These are phyloP conservation scores for Syngnathus acus DNA, from an alignment of 2,797 vertebrate species.

Conservation along the genomic window DNA sequence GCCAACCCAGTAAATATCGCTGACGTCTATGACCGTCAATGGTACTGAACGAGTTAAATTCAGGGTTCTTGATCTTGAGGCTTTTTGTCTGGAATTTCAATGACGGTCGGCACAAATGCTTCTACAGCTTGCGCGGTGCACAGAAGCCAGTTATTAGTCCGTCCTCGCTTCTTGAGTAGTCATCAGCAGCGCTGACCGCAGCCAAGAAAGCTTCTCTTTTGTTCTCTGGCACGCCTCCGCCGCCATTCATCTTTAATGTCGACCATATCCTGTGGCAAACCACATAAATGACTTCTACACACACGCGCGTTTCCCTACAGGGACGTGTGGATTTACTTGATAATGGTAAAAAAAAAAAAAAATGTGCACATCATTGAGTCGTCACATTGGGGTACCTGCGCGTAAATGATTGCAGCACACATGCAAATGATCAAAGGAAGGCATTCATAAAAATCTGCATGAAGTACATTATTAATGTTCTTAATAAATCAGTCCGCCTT, in stretches of 20 bases:
- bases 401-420: constrained; percentile 49
- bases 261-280: constrained; percentile 16
- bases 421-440: constrained; percentile 50
- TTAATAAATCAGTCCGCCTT: constrained; percentile 55
- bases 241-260: constrained; percentile 12
- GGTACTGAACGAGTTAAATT: no score
- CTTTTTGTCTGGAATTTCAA: constrained; percentile 4
- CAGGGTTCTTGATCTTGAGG: background rate
- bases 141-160: constrained; percentile 45
- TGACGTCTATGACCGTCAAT: no score
- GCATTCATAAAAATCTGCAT: constrained; percentile 57
- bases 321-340: constrained; percentile 20
- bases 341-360: constrained; percentile 13
- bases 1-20: no score
- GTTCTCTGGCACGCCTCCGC: constrained; percentile 10
- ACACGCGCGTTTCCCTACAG: constrained; percentile 15
- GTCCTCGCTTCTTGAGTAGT: constrained; percentile 5
- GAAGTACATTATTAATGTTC: constrained; percentile 33
- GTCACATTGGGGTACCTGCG: constrained; percentile 26
- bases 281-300: constrained; percentile 21
- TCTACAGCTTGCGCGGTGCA: background rate
- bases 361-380: constrained; percentile 18
- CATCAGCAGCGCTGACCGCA: constrained; percentile 15
- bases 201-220: constrained; percentile 7
- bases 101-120: background rate